Evolutionary conservation across 2,888 invertebrate species (phyloP).

Genomic region (Trissolcus japonicus): DNA sequence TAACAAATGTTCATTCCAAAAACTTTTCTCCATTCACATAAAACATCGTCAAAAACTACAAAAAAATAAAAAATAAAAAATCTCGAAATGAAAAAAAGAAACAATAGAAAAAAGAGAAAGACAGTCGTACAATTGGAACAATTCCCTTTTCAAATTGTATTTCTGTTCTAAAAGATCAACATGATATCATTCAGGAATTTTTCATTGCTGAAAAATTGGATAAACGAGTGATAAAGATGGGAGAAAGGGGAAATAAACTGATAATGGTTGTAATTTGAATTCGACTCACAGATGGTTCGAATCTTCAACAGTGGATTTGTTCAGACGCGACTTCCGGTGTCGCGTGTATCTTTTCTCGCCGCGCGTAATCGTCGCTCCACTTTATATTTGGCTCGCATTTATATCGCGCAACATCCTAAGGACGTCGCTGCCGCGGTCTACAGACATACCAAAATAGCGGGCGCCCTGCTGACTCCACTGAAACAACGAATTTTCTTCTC

Average conservation of each 20-base stretch:
- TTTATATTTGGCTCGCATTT: slow-evolving; percentile 56
- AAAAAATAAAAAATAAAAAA: too few relatives aligned
- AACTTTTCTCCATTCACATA: too few relatives aligned
- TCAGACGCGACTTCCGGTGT: slow-evolving; percentile 39
- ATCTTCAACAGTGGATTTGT: slow-evolving; percentile 12
- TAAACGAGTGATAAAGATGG: too few relatives aligned
- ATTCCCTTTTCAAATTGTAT: too few relatives aligned
- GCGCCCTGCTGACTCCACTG: slow-evolving; percentile 61
- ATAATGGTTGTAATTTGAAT: neutral
- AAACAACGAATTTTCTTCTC: slow-evolving; percentile 27
- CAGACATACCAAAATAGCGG: slow-evolving; percentile 63
- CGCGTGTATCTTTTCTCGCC: slow-evolving; percentile 31
- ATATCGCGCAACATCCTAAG: slow-evolving; percentile 45
- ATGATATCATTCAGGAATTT: too few relatives aligned
- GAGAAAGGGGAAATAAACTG: neutral
- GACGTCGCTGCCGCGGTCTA: slow-evolving; percentile 54
- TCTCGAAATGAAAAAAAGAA: too few relatives aligned
- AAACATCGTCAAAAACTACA: too few relatives aligned
- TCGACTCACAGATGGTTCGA: neutral
- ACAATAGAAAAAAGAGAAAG: too few relatives aligned
- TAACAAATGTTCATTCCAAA: too few relatives aligned
- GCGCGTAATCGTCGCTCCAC: slow-evolving; percentile 51
- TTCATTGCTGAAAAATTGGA: too few relatives aligned
- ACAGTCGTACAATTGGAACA: too few relatives aligned
- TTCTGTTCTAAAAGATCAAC: too few relatives aligned